Percentiles rank a stretch among this genome's conserved stretches.
These are phyloP conservation scores for Esox lucius DNA, from an alignment of 2,797 vertebrate species.

Conservation along the genomic window DNA sequence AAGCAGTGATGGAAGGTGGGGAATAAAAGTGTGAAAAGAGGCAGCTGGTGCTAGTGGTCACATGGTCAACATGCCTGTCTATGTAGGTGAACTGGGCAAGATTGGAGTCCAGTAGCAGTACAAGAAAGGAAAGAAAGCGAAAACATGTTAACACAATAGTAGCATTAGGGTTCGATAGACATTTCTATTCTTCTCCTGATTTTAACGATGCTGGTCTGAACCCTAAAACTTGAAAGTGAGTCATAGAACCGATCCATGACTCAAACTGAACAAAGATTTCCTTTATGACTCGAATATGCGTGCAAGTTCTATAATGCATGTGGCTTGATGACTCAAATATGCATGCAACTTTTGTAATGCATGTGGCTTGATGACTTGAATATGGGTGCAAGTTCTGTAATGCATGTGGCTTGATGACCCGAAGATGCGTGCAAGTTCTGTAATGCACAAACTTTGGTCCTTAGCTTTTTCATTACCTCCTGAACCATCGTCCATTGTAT, in stretches of 20 bases:
- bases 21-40: not conserved
- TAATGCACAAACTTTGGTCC: no score
- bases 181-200: not conserved
- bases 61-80: slow-evolving; percentile 3
- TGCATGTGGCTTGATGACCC: no score
- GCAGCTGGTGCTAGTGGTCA: slow-evolving; percentile 10
- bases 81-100: not conserved
- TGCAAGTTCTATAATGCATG: no score
- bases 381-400: no score
- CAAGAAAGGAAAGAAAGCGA: not conserved
- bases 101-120: not conserved
- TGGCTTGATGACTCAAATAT: no score
- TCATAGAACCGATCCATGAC: not conserved
- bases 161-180: not conserved
- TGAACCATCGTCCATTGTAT: no score
- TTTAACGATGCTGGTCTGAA: not conserved
- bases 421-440: no score
- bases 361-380: no score
- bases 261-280: not conserved
- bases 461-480: no score
- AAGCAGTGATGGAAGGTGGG: not conserved
- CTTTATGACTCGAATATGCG: no score
- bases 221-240: not conserved
- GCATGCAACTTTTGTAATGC: no score
- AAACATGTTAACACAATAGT: not conserved